Conservation (phyloP, 1,140 invertebrate species). For the Caenorhabditis brenneri region DNA sequence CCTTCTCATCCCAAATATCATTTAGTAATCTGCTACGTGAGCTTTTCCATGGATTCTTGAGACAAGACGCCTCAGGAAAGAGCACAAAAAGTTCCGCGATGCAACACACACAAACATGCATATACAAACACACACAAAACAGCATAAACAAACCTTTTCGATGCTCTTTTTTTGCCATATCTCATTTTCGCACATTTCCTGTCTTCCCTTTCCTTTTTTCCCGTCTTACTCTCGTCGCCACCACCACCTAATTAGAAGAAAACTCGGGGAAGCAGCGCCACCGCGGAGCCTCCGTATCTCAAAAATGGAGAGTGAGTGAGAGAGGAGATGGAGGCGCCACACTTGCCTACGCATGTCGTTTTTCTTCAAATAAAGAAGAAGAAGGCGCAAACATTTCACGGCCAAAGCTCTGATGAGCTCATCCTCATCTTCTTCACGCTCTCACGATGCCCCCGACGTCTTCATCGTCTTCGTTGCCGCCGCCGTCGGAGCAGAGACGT, state of each 20-base stretch:
- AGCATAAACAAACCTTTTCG: slow-evolving; percentile 6
- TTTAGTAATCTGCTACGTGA: neutral
- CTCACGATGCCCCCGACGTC: too few species aligned
- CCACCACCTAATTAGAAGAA: slow-evolving; percentile 30
- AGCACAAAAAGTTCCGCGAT: neutral
- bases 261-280: neutral
- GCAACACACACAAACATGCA: neutral
- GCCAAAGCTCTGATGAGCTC: slow-evolving; percentile 6
- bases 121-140: neutral
- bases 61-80: neutral
- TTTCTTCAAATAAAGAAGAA: neutral
- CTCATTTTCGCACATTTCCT: slow-evolving; percentile 26
- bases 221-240: neutral
- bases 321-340: neutral
- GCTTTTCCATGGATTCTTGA: neutral
- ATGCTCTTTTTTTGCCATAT: neutral
- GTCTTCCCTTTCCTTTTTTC: neutral
- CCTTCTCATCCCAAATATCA: neutral
- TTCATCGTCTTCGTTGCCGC: too few species aligned
- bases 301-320: too few species aligned
- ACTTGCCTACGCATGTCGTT: neutral
- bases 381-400: neutral
- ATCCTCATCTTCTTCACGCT: neutral
- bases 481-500: too few species aligned
- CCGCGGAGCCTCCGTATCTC: neutral